Conservation (phyloP, 2,113 vertebrate species). For the Bostrychus sinensis region DNA sequence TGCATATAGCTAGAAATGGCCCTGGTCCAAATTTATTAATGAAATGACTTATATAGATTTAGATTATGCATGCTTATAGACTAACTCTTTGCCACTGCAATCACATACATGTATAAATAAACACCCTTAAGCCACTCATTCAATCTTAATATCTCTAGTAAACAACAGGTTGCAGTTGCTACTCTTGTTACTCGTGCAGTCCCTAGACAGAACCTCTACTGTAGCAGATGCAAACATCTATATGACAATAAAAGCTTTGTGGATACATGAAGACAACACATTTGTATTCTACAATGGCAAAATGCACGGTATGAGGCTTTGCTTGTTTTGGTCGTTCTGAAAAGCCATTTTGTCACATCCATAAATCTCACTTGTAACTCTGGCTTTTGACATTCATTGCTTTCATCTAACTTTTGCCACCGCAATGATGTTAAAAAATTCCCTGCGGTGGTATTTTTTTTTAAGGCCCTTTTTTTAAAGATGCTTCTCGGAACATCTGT, state of each 20-base stretch:
- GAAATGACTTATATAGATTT: too few species aligned
- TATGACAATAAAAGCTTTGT: slow-evolving; percentile 17
- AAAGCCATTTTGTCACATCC: slow-evolving; percentile 29
- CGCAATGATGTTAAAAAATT: slow-evolving; percentile 30
- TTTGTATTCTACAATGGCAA: slow-evolving; percentile 1
- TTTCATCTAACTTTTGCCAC: slow-evolving; percentile 48
- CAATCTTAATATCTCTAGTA: not conserved
- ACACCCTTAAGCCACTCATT: not conserved
- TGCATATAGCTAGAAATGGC: too few species aligned
- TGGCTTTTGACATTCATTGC: slow-evolving; percentile 46
- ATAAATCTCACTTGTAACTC: slow-evolving; percentile 46
- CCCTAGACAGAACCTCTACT: not conserved
- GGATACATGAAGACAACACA: not conserved
- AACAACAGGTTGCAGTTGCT: not conserved
- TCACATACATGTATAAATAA: not conserved
- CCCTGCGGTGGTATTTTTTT: slow-evolving; percentile 35
- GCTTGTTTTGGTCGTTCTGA: slow-evolving; percentile 17
- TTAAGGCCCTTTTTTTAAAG: slow-evolving; percentile 49
- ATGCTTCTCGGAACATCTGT: slow-evolving; percentile 69
- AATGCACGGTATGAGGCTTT: slow-evolving; percentile 4
- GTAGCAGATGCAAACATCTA: not conserved
- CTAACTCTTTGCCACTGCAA: not conserved
- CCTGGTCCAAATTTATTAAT: too few species aligned
- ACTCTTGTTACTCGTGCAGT: not conserved
- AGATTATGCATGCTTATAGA: not conserved